Base-by-base conservation (phyloP, 2,797 vertebrate genomes). In the Ptychadena robeensis region DNA sequence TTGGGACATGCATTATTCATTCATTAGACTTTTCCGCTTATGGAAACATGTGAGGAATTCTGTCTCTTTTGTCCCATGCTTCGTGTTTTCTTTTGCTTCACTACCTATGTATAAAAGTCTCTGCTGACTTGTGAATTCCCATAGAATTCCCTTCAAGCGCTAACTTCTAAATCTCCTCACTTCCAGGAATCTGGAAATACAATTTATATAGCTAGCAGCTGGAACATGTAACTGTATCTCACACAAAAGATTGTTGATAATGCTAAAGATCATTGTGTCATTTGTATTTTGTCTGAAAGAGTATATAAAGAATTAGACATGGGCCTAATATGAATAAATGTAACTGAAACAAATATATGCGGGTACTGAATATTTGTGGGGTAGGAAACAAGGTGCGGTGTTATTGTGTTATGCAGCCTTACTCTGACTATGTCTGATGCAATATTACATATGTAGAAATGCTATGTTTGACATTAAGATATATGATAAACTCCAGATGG, bases 1-100 rank as follows among this genome's bases (percentile, higher is more conserved):
- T 69, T 69, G 77, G 77, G 82, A 80, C 82, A 84, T 80, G 82
- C 82, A 84, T 84, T 80, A 80, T 84, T 84, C 82, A 80, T 80
- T 75, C 82, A 75, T 74, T 84, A 80, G 82, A 53, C 71, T 73
- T 84, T 84, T 74, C 77, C 30, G 65, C 65, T 80, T 84, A 80
- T 48, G 79, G 82, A 84, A 84, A 79, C 82, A 84, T 69, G 70
- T 79, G 77, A 84, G 71, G 82, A 84, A 84, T 84, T 69, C 65
- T 79, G 44, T 53, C 34, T 84, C 82, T 66, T 84, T 84, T 84
- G 82, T 84, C 76, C 75, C 30, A 66, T 9, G 64, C 70, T 68
- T 75, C 22, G 37, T 80, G 82, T 84, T 84, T 84, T 84, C 65
- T 84, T 80, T 84, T 75, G 77, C 82, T 61, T 80, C 63, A 84